Evolutionary conservation across 2,888 invertebrate species (phyloP).

Genomic region (Heliconius aoede): DNA sequence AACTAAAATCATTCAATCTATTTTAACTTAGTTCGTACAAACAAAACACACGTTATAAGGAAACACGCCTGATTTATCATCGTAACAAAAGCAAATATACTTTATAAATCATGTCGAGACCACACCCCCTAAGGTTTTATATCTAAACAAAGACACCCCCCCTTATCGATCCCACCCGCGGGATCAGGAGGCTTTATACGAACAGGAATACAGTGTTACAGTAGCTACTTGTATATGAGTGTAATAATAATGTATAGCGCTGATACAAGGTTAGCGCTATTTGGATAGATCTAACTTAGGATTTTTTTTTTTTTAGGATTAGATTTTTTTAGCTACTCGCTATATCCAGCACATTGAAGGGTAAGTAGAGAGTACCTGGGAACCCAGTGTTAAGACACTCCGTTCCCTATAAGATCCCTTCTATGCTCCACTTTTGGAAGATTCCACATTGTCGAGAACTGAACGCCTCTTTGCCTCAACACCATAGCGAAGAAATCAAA

Average conservation of each 20-base stretch:
- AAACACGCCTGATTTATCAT: constrained; percentile 31
- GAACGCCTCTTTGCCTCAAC: too few species aligned
- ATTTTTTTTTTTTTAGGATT: too few species aligned
- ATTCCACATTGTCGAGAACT: too few species aligned
- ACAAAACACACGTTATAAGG: constrained; percentile 14
- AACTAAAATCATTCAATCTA: neutral
- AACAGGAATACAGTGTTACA: constrained; percentile 54
- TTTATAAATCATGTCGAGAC: constrained; percentile 49
- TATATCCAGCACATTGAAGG: too few species aligned
- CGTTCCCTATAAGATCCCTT: too few species aligned
- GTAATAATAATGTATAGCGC: neutral
- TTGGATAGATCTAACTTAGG: neutral
- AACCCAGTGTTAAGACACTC: too few species aligned
- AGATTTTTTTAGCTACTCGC: too few species aligned
- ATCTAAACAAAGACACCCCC: constrained; percentile 75
- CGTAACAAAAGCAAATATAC: constrained; percentile 25
- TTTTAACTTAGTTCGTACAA: neutral
- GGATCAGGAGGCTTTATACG: constrained; percentile 60
- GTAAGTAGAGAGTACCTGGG: too few species aligned
- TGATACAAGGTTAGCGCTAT: too few species aligned
- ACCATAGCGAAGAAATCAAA: too few species aligned
- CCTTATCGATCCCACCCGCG: constrained; percentile 56
- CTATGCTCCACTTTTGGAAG: too few species aligned
- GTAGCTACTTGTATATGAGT: constrained; percentile 53
- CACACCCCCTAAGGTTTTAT: constrained; percentile 79